phyloP scores from a whole-genome alignment of 1,140 invertebrate genomes.

The Diabrotica virgifera region DNA sequence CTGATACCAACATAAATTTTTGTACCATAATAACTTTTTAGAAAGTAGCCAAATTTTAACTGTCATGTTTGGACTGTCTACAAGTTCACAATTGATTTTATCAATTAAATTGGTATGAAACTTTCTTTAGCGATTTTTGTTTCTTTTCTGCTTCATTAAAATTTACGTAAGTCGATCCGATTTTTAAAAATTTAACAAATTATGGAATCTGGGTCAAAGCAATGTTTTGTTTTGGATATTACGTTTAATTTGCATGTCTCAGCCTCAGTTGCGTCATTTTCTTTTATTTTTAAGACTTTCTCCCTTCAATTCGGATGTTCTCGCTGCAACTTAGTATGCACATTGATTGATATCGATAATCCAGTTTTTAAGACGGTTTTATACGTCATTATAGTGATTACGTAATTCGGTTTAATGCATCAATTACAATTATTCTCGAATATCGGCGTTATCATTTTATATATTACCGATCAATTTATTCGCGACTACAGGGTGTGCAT shows the following conservation, averaged over 20 bases:
- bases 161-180: background rate
- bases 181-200: background rate
- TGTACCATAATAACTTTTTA: too few relatives aligned
- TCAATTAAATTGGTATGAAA: constrained; percentile 1
- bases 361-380: background rate
- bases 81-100: background rate
- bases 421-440: background rate
- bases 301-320: background rate
- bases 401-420: background rate
- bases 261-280: background rate
- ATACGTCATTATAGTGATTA: background rate
- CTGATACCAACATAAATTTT: too few relatives aligned
- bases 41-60: too few relatives aligned
- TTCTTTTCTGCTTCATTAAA: background rate
- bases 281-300: background rate
- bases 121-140: background rate
- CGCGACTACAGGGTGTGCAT: too few relatives aligned
- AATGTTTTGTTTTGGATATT: constrained; percentile 3
- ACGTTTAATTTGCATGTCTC: background rate
- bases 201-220: background rate
- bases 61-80: background rate
- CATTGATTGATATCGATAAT: background rate
- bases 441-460: too few relatives aligned
- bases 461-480: too few relatives aligned
- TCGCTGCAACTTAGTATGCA: background rate